These are phyloP conservation scores for Saguinus midas DNA, from an alignment of 2,113 vertebrate species.

Conservation along the genomic window DNA sequence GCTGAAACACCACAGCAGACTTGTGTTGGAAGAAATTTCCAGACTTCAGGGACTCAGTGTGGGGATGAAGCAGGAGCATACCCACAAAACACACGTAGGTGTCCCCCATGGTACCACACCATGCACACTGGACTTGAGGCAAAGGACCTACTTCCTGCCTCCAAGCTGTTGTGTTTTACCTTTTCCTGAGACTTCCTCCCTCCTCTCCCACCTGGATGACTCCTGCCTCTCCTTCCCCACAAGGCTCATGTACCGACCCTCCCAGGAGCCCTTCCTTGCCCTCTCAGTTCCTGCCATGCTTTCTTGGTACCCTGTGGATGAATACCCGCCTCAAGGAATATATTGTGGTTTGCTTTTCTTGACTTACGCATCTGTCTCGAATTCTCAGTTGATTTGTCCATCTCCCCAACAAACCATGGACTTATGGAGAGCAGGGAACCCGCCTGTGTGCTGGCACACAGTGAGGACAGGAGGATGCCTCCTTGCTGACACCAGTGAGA, in stretches of 20 bases:
- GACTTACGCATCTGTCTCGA: neutral
- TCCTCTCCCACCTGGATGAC: neutral
- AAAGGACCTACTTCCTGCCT: neutral
- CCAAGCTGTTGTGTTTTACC: accelerated
- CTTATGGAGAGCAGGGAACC: neutral
- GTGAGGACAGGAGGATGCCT: neutral
- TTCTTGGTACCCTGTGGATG: neutral
- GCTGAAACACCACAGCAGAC: neutral
- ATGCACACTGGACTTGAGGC: neutral
- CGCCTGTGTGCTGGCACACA: neutral
- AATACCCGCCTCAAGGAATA: neutral
- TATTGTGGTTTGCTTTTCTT: neutral
- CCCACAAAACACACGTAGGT: neutral
- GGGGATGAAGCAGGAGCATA: neutral
- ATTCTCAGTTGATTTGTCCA: neutral
- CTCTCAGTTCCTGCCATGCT: neutral
- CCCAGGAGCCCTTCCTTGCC: neutral
- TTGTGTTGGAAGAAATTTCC: neutral
- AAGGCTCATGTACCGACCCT: neutral
- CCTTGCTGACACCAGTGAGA: neutral
- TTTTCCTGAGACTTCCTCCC: neutral
- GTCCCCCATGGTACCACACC: neutral
- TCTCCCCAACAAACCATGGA: neutral
- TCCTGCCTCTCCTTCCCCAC: neutral
- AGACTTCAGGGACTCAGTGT: accelerated